These are phyloP conservation scores for Colletes gigas DNA, from an alignment of 1,140 invertebrate genomes.

Conservation along the genomic window DNA sequence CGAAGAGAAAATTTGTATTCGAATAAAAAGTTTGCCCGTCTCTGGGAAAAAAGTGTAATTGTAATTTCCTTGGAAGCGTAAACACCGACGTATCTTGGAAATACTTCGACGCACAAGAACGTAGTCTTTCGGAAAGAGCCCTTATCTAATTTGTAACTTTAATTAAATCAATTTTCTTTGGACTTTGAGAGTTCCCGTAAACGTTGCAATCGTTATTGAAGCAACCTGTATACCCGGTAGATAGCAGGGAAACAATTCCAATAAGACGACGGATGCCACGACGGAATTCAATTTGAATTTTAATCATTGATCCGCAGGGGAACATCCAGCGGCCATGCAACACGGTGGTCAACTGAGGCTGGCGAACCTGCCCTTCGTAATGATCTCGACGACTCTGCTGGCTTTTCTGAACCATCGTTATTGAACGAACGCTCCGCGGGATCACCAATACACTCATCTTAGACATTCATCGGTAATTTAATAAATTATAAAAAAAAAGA, in stretches of 20 bases:
- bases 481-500: background rate
- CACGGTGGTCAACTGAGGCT: conserved; percentile 84
- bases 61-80: no score
- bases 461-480: conserved; percentile 24
- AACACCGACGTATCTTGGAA: no score
- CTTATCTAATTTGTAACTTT: no score
- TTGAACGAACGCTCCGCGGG: conserved; percentile 57
- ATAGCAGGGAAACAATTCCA: conserved; percentile 34
- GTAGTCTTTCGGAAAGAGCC: no score
- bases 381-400: conserved; percentile 77
- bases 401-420: conserved; percentile 78
- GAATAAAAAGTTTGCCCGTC: no score
- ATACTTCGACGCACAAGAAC: no score
- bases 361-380: conserved; percentile 79
- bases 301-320: conserved; percentile 81
- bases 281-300: conserved; percentile 49
- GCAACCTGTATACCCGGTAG: background rate
- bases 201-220: background rate
- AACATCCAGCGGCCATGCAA: conserved; percentile 92
- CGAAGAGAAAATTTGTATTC: no score
- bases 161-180: no score
- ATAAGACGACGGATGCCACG: conserved; percentile 26
- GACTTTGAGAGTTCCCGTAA: background rate
- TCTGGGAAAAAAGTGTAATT: no score
- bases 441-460: conserved; percentile 9